Conservation (phyloP, 1,140 invertebrate genomes). For the Neelides sp. region DNA sequence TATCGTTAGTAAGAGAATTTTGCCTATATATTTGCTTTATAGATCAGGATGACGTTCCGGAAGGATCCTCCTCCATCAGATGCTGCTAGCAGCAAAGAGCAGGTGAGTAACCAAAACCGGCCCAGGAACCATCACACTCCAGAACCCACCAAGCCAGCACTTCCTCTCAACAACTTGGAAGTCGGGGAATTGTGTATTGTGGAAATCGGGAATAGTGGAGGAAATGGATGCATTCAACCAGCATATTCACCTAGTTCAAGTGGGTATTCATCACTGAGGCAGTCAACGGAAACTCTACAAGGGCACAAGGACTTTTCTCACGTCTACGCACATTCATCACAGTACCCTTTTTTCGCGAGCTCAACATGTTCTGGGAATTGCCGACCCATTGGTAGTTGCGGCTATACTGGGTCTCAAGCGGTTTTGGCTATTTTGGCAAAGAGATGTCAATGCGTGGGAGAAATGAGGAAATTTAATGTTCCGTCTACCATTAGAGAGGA, state of each 20-base stretch:
- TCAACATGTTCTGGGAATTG: background rate
- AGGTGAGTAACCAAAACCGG: conserved; percentile 11
- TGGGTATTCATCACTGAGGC: conserved; percentile 26
- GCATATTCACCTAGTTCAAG: conserved; percentile 26
- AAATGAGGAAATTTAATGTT: conserved; percentile 23
- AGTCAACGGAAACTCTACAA: conserved; percentile 22
- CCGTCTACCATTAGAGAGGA: conserved; percentile 30
- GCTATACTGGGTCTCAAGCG: background rate
- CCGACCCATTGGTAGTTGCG: background rate
- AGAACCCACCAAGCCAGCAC: conserved; percentile 15
- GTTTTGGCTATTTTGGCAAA: conserved; percentile 12
- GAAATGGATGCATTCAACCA: conserved; percentile 1
- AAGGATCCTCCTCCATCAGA: conserved; percentile 21
- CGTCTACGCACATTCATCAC: conserved; percentile 2
- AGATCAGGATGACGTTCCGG: conserved; percentile 31
- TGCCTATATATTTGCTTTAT: conserved; percentile 1
- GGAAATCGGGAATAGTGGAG: conserved; percentile 12
- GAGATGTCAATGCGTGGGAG: conserved; percentile 3
- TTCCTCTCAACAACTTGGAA: background rate
- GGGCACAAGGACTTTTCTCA: conserved; percentile 10
- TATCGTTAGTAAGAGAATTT: too few relatives aligned
- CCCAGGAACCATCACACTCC: conserved; percentile 29
- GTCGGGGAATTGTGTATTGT: conserved; percentile 16
- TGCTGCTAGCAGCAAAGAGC: conserved; percentile 18
- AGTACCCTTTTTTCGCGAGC: conserved; percentile 10